Percentiles rank a stretch among this genome's conserved stretches.
phyloP scores from a whole-genome alignment of 1,140 invertebrate species.

The Piezodorus guildinii region DNA sequence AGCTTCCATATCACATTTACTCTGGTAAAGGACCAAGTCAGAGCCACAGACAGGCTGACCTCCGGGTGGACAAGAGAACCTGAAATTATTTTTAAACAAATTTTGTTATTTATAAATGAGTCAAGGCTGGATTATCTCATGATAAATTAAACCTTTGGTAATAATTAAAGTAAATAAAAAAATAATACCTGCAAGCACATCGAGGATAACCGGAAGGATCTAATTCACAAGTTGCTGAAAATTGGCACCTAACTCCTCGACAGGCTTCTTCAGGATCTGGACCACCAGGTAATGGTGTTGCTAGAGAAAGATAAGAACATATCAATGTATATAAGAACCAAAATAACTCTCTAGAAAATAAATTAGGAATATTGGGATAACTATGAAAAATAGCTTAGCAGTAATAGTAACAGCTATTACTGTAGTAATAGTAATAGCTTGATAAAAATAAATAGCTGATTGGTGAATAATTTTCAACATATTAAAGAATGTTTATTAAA shows the following conservation, averaged over 20 bases:
- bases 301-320: slow-evolving; percentile 29
- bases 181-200: slow-evolving; percentile 46
- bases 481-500: too few relatives aligned
- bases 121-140: too few relatives aligned
- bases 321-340: too few relatives aligned
- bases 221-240: slow-evolving; percentile 68
- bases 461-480: too few relatives aligned
- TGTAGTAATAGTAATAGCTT: too few relatives aligned
- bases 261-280: slow-evolving; percentile 46
- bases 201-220: slow-evolving; percentile 61
- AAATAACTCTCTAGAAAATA: too few relatives aligned
- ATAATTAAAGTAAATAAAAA: too few relatives aligned
- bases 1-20: slow-evolving; percentile 74
- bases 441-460: too few relatives aligned
- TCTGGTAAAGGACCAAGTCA: slow-evolving; percentile 67
- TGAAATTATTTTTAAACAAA: slow-evolving; percentile 33
- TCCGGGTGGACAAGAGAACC: slow-evolving; percentile 33
- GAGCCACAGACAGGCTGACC: slow-evolving; percentile 61
- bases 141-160: too few relatives aligned
- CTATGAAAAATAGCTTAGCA: too few relatives aligned
- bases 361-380: too few relatives aligned
- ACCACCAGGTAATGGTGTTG: slow-evolving; percentile 29
- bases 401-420: too few relatives aligned
- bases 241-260: slow-evolving; percentile 69
- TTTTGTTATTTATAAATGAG: background rate